Percentiles rank a stretch among this genome's conserved stretches.
These are phyloP conservation scores for Saturnia pavonia DNA, from an alignment of 2,888 invertebrate species.

Conservation along the genomic window DNA sequence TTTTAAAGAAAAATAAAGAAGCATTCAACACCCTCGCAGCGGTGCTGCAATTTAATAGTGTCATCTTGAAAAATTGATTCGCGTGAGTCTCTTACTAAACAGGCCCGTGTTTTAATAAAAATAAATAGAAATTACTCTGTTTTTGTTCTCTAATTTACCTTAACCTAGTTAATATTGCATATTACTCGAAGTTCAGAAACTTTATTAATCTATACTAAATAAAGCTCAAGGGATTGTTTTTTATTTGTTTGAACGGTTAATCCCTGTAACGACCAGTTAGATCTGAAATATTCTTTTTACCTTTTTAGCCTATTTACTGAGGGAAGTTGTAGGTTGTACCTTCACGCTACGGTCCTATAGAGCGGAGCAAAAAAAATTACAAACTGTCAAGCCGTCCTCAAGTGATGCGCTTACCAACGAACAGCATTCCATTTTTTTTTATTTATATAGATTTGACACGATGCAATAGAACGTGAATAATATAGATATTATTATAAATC, in stretches of 20 bases:
- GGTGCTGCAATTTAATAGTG: slow-evolving; percentile 15
- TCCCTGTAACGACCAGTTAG: no score
- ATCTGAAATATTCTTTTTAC: no score
- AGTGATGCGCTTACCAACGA: no score
- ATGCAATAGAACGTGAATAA: neutral
- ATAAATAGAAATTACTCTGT: neutral
- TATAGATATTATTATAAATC: neutral
- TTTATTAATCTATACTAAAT: neutral
- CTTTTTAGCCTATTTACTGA: no score
- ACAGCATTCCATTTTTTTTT: no score
- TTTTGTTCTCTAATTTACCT: neutral
- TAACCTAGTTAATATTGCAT: neutral
- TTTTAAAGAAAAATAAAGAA: slow-evolving; percentile 12
- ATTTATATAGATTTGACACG: no score
- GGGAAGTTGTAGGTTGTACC: no score
- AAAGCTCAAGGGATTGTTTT: no score
- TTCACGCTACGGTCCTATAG: no score
- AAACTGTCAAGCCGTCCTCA: no score
- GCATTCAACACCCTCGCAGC: neutral
- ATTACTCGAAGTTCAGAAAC: neutral
- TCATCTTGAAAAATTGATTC: slow-evolving; percentile 20
- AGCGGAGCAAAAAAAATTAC: no score
- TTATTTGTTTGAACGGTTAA: no score
- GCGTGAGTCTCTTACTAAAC: slow-evolving; percentile 17
- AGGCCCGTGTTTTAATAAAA: neutral